A percentile compares a stretch with the other conserved stretches of the same genome.
Conservation (phyloP, 2,888 invertebrate species). For the Colletes collaris region DNA sequence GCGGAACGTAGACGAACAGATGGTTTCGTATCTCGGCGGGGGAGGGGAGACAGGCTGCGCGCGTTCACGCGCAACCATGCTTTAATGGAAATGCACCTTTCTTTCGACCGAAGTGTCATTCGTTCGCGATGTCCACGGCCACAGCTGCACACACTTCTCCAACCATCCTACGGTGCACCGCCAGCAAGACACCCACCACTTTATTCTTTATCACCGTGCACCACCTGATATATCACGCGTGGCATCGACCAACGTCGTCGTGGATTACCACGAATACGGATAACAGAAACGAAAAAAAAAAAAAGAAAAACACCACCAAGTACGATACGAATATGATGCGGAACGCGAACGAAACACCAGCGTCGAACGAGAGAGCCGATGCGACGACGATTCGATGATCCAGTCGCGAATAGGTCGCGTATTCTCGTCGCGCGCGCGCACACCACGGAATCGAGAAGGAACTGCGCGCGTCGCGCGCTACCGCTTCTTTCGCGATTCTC, state of each 20-base stretch:
- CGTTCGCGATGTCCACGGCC: not conserved
- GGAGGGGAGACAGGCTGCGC: too few relatives aligned
- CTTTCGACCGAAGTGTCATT: conserved; percentile 19
- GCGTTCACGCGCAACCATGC: too few relatives aligned
- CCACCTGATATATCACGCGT: not conserved
- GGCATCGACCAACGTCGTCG: not conserved
- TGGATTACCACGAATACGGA: not conserved
- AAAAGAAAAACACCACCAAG: not conserved
- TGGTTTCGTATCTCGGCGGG: too few relatives aligned
- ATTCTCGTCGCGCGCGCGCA: not conserved
- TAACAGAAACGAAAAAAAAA: too few relatives aligned
- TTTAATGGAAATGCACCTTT: not conserved
- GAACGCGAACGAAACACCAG: conserved; percentile 7
- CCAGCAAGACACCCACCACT: not conserved
- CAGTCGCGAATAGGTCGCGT: not conserved
- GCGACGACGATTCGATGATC: conserved; percentile 5
- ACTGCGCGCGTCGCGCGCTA: conserved; percentile 45
- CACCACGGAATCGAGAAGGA: conserved; percentile 26
- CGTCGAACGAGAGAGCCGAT: not conserved
- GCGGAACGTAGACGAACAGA: too few relatives aligned
- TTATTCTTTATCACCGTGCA: not conserved
- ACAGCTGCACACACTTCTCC: not conserved
- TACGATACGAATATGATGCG: not conserved
- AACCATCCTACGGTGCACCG: not conserved
- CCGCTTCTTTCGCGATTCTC: conserved; percentile 44